A percentile compares a stretch with the other conserved stretches of the same genome.
Evolutionary conservation across 2,888 invertebrate genomes (phyloP).

Genomic region (Hyppa rectilinea): DNA sequence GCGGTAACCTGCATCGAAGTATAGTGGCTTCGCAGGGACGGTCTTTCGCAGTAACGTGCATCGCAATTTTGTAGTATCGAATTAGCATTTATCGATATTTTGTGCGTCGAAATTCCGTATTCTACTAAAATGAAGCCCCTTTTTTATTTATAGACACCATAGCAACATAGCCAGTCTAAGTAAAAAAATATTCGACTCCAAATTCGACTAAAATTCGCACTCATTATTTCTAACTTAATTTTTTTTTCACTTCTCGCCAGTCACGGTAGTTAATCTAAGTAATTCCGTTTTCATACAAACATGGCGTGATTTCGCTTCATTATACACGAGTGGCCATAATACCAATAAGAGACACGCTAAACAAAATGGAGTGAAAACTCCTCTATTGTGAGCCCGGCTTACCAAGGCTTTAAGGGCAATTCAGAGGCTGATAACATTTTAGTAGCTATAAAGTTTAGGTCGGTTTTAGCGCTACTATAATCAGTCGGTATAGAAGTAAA

Average conservation of each 20-base stretch:
- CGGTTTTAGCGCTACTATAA: conserved; percentile 11
- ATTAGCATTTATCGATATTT: too few species aligned
- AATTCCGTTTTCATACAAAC: conserved; percentile 55
- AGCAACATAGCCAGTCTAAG: too few species aligned
- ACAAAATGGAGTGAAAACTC: conserved; percentile 64
- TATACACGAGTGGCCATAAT: conserved; percentile 46
- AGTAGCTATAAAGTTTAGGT: conserved; percentile 24
- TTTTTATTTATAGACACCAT: not conserved
- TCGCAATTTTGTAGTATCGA: too few species aligned
- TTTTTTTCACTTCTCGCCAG: conserved; percentile 19
- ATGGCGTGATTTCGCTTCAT: conserved; percentile 65
- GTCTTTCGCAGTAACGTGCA: too few species aligned
- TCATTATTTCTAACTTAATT: conserved; percentile 2
- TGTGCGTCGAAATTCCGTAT: too few species aligned
- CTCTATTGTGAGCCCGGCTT: conserved; percentile 49
- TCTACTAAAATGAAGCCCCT: not conserved
- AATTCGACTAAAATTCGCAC: conserved; percentile 13
- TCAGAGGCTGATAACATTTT: conserved; percentile 34
- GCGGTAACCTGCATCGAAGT: too few species aligned
- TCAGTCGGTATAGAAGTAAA: too few species aligned
- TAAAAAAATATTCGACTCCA: not conserved
- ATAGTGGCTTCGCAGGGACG: too few species aligned
- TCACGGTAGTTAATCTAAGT: conserved; percentile 39
- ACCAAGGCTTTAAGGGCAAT: conserved; percentile 3
- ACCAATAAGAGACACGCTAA: conserved; percentile 60